Conservation (phyloP, 2,888 invertebrate genomes). For the Parasteatoda lunata region DNA sequence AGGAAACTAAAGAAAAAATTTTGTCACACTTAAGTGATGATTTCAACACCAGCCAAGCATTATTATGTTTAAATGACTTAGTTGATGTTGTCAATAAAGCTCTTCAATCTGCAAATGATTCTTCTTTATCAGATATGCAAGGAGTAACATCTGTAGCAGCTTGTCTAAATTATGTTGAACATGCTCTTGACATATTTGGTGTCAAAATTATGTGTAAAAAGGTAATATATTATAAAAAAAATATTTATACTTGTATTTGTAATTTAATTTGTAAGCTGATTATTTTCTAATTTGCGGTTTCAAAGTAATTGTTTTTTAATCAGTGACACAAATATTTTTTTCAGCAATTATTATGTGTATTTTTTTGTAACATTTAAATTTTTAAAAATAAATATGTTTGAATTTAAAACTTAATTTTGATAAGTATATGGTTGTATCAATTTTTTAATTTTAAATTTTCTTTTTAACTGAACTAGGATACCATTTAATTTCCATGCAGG, state of each 20-base stretch:
- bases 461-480: no score
- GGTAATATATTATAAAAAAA: constrained; percentile 18
- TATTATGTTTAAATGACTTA: constrained; percentile 41
- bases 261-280: neutral
- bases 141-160: constrained; percentile 18
- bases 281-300: no score
- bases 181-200: constrained; percentile 43
- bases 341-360: no score
- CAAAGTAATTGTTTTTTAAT: no score
- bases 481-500: no score
- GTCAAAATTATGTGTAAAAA: constrained; percentile 51
- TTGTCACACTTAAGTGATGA: constrained; percentile 40
- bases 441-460: no score
- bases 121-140: neutral
- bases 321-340: no score
- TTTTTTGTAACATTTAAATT: no score
- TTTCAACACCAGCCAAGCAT: constrained; percentile 55
- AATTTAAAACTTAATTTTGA: no score
- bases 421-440: no score
- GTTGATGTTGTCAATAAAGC: constrained; percentile 53
- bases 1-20: constrained; percentile 28
- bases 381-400: no score
- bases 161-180: constrained; percentile 49
- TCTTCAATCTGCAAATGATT: constrained; percentile 9
- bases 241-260: neutral